Conservation (phyloP, 2,888 invertebrate genomes). For the Rhaphigaster nebulosa region DNA sequence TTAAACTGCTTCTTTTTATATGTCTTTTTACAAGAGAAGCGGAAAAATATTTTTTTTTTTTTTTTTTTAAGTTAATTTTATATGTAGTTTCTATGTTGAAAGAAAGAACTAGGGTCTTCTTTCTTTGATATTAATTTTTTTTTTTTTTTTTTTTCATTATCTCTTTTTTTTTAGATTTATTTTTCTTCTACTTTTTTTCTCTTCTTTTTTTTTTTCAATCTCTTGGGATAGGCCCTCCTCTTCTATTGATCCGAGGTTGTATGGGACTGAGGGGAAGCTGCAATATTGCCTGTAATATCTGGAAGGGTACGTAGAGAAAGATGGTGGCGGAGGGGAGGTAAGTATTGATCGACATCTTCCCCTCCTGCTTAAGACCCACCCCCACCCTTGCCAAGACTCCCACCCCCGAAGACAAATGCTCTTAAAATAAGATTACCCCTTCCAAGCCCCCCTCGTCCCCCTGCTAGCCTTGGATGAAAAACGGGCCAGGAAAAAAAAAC, state of each 20-base stretch:
- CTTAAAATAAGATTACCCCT: constrained; percentile 56
- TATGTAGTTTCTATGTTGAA: too few species aligned
- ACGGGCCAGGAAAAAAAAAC: background rate
- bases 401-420: constrained; percentile 55
- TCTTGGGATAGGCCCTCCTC: background rate
- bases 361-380: constrained; percentile 57
- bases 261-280: constrained; percentile 10
- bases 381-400: constrained; percentile 53
- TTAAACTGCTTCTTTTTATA: too few species aligned
- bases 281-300: constrained; percentile 57
- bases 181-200: background rate
- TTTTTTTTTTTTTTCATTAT: background rate
- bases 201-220: background rate
- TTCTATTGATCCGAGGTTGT: constrained; percentile 16
- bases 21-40: too few species aligned
- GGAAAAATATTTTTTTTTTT: too few species aligned
- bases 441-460: background rate
- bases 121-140: background rate
- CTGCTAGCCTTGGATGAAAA: background rate
- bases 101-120: background rate
- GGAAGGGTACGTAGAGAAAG: constrained; percentile 53
- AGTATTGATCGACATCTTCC: constrained; percentile 53
- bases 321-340: constrained; percentile 50
- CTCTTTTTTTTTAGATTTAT: background rate
- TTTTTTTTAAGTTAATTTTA: too few species aligned